Evolutionary conservation across 2,888 invertebrate species (phyloP).

Genomic region (Eupithecia centaureata): DNA sequence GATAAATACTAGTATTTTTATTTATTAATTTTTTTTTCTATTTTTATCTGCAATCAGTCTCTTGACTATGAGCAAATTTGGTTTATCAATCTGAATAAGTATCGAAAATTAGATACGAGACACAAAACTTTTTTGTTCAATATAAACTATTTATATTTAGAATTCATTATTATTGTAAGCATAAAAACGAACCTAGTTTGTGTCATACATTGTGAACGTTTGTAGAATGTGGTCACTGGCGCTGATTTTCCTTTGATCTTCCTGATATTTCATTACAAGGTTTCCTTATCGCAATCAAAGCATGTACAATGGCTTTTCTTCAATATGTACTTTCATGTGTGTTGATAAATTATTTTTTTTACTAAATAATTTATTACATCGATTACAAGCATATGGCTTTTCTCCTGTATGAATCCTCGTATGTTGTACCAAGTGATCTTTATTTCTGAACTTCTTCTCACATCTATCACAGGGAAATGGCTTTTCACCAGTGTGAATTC

Average conservation of each 20-base stretch:
- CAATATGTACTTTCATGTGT: constrained; percentile 8
- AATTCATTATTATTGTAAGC: too few relatives aligned
- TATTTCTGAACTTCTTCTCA: constrained; percentile 10
- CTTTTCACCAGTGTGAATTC: constrained; percentile 6
- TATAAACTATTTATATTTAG: background rate
- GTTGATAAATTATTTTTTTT: constrained; percentile 1
- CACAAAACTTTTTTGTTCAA: background rate
- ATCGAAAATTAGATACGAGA: background rate
- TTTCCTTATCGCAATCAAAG: background rate
- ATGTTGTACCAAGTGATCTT: constrained; percentile 9
- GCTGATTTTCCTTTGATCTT: background rate
- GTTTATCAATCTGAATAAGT: background rate
- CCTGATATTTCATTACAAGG: background rate
- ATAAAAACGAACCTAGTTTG: too few relatives aligned
- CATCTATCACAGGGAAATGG: constrained; percentile 13
- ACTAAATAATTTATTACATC: constrained; percentile 9
- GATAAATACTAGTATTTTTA: background rate
- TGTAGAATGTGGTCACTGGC: background rate
- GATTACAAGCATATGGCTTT: constrained; percentile 4
- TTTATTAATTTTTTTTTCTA: too few relatives aligned
- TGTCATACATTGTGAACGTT: too few relatives aligned
- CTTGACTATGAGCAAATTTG: too few relatives aligned
- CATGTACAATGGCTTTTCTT: constrained; percentile 2
- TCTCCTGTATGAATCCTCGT: constrained; percentile 5
- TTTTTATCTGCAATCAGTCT: too few relatives aligned